Conservation (phyloP, 2,888 invertebrate species). For the Seira musarum region DNA sequence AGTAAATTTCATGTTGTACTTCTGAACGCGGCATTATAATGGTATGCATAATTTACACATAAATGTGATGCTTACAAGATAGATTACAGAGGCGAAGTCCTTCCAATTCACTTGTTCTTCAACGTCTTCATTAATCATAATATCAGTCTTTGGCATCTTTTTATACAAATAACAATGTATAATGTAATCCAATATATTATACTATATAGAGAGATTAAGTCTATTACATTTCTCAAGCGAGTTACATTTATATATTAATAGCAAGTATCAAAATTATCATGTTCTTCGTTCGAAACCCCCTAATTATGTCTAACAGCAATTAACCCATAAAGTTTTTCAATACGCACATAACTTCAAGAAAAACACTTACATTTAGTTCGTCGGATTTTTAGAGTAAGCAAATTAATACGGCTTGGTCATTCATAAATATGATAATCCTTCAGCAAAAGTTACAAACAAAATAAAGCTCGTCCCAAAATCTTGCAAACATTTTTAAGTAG, state of each 20-base stretch:
- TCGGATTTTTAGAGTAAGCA: too few relatives aligned
- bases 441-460: slow-evolving; percentile 13
- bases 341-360: too few relatives aligned
- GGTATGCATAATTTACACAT: too few relatives aligned
- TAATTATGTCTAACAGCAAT: too few relatives aligned
- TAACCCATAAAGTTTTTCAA: too few relatives aligned
- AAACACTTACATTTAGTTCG: too few relatives aligned
- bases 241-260: slow-evolving; percentile 24
- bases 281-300: too few relatives aligned
- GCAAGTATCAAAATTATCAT: slow-evolving; percentile 52
- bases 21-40: neutral
- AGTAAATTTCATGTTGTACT: too few relatives aligned
- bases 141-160: slow-evolving; percentile 63
- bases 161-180: slow-evolving; percentile 56
- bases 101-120: neutral
- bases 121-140: slow-evolving; percentile 20
- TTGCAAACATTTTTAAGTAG: neutral
- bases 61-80: neutral
- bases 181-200: slow-evolving; percentile 29
- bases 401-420: too few relatives aligned
- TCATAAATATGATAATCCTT: slow-evolving; percentile 9
- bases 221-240: neutral
- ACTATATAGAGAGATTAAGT: neutral
- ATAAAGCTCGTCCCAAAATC: slow-evolving; percentile 29
- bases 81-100: neutral